A percentile compares a stretch with the other conserved stretches of the same genome.
These are phyloP conservation scores for Malaclemys terrapin DNA, from an alignment of 2,113 vertebrate genomes.

Conservation along the genomic window DNA sequence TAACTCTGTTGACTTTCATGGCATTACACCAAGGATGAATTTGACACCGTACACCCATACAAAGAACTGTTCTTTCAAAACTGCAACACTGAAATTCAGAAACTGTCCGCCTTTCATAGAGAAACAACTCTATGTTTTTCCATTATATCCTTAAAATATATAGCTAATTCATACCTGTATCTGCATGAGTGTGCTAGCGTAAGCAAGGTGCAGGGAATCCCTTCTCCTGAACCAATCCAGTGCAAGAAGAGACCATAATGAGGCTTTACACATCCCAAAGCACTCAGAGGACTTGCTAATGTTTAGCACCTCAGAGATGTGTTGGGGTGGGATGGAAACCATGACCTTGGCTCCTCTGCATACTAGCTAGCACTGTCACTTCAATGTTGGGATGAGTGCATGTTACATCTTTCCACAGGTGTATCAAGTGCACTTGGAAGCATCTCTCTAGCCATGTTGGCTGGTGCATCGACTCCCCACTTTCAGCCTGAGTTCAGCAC, in stretches of 20 bases:
- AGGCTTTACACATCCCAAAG: fast-evolving
- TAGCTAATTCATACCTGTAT: fast-evolving
- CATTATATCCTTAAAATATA: background rate
- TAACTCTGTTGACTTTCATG: background rate
- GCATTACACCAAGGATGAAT: background rate
- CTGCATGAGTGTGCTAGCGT: fast-evolving
- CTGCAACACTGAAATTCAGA: background rate
- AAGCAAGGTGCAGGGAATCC: fast-evolving
- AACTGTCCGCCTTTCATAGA: background rate
- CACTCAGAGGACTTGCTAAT: background rate
- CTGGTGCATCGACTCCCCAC: fast-evolving
- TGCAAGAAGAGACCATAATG: background rate
- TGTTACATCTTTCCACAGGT: background rate
- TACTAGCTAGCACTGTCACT: fast-evolving
- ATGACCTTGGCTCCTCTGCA: background rate
- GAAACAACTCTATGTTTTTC: background rate
- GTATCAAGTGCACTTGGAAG: background rate
- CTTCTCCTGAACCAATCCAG: background rate
- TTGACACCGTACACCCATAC: background rate
- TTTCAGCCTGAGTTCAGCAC: background rate
- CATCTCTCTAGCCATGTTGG: background rate
- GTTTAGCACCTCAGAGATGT: fast-evolving
- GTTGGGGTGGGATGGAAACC: background rate
- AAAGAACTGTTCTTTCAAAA: background rate
- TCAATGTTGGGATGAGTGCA: background rate